phyloP scores from a whole-genome alignment of 2,113 vertebrate genomes.

The Micronycteris hirsuta region DNA sequence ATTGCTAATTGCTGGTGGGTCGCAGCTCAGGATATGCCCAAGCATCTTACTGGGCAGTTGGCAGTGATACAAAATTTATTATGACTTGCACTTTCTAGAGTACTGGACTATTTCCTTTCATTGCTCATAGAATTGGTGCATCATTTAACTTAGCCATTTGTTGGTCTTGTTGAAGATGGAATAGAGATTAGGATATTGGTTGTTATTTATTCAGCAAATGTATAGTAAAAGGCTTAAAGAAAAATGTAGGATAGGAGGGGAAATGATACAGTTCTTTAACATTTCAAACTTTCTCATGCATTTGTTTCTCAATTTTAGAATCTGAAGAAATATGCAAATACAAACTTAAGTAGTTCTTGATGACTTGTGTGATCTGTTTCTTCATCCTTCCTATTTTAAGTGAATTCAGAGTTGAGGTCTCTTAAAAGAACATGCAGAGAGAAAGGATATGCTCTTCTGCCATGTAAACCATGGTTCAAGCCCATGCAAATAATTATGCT shows the following conservation, averaged over 20 bases:
- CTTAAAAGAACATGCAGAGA: not conserved
- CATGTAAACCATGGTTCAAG: rapidly evolving
- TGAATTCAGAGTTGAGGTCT: not conserved
- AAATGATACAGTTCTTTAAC: not conserved
- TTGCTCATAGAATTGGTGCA: not conserved
- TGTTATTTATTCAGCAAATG: not conserved
- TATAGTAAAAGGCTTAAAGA: not conserved
- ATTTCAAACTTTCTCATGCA: not conserved
- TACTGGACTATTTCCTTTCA: not conserved
- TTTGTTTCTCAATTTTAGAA: not conserved
- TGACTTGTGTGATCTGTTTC: not conserved
- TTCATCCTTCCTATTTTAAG: not conserved
- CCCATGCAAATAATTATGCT: not conserved
- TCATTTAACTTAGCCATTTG: not conserved
- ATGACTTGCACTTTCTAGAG: not conserved
- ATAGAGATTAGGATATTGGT: not conserved
- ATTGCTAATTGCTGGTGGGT: not conserved
- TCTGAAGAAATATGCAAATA: not conserved
- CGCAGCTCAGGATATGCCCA: rapidly evolving
- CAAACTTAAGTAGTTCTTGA: not conserved
- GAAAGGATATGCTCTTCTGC: not conserved
- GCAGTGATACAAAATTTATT: rapidly evolving
- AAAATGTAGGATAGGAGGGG: not conserved
- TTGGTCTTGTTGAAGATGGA: not conserved
- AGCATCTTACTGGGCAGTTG: not conserved